phyloP scores from a whole-genome alignment of 2,888 invertebrate genomes.

The Kryphioiulus occultus region DNA sequence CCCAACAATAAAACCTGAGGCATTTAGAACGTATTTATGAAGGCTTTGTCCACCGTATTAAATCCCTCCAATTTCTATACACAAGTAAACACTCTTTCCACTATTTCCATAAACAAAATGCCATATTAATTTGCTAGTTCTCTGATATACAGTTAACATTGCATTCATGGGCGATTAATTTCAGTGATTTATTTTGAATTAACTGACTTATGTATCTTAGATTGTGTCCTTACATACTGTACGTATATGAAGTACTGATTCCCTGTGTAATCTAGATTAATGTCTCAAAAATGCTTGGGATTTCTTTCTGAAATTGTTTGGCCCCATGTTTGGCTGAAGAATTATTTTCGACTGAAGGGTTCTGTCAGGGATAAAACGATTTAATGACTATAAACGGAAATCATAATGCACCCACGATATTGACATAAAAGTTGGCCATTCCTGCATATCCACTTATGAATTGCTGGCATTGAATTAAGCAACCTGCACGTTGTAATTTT shows the following conservation, averaged over 20 bases:
- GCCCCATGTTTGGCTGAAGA: not conserved
- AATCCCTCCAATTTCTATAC: too few relatives aligned
- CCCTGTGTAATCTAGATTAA: not conserved
- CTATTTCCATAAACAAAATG: too few relatives aligned
- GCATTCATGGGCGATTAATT: not conserved
- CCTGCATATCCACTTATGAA: not conserved
- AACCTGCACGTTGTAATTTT: not conserved
- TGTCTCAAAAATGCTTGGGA: not conserved
- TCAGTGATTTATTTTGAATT: not conserved
- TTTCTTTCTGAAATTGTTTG: not conserved
- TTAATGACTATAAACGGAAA: not conserved
- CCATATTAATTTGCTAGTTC: not conserved
- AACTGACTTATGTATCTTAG: too few relatives aligned
- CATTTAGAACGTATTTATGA: too few relatives aligned
- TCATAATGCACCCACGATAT: not conserved
- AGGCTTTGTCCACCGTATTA: too few relatives aligned
- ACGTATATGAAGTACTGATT: not conserved
- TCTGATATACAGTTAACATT: not conserved
- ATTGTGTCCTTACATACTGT: not conserved
- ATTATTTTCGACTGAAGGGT: not conserved
- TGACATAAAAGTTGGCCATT: not conserved
- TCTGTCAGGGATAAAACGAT: not conserved
- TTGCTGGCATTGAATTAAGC: not conserved
- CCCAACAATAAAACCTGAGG: too few relatives aligned
- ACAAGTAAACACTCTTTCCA: too few relatives aligned